Evolutionary conservation across 1,140 invertebrate species (phyloP).

Genomic region (Drosophila nasuta): DNA sequence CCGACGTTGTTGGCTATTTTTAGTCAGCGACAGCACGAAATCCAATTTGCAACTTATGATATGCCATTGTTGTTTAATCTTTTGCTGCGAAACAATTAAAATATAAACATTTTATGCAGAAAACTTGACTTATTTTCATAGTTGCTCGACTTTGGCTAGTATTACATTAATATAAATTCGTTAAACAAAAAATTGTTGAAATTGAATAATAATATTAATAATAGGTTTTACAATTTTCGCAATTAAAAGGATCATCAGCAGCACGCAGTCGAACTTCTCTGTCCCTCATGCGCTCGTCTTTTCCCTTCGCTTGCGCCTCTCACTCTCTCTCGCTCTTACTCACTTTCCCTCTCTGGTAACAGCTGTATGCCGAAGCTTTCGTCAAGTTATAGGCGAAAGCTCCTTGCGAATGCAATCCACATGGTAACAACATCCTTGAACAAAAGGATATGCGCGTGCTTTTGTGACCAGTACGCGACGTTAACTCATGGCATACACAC

Average conservation of each 20-base stretch:
- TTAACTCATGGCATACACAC: conserved; percentile 69
- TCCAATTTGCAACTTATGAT: conserved; percentile 22
- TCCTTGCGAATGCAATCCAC: conserved; percentile 63
- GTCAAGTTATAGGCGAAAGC: conserved; percentile 59
- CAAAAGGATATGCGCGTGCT: conserved; percentile 67
- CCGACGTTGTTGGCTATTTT: conserved; percentile 51
- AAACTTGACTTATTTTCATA: background rate
- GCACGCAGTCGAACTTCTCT: background rate
- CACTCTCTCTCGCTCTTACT: background rate
- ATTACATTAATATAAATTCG: background rate
- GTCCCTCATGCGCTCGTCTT: background rate
- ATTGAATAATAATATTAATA: background rate
- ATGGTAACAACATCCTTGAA: conserved; percentile 70
- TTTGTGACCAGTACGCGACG: conserved; percentile 72
- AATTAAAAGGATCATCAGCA: conserved; percentile 9
- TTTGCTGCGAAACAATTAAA: background rate
- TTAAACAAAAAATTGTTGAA: too few relatives aligned
- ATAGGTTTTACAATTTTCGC: background rate
- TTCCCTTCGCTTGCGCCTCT: background rate
- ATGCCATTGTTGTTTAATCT: conserved; percentile 13
- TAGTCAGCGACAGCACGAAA: conserved; percentile 30
- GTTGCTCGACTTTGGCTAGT: background rate
- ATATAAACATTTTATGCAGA: background rate
- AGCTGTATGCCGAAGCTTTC: conserved; percentile 68
- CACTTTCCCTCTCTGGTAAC: conserved; percentile 68